Evolutionary conservation across 2,888 invertebrate species (phyloP), one percentile per base, ranked within the genome.

Genomic region (Drosophila greeni): DNA sequence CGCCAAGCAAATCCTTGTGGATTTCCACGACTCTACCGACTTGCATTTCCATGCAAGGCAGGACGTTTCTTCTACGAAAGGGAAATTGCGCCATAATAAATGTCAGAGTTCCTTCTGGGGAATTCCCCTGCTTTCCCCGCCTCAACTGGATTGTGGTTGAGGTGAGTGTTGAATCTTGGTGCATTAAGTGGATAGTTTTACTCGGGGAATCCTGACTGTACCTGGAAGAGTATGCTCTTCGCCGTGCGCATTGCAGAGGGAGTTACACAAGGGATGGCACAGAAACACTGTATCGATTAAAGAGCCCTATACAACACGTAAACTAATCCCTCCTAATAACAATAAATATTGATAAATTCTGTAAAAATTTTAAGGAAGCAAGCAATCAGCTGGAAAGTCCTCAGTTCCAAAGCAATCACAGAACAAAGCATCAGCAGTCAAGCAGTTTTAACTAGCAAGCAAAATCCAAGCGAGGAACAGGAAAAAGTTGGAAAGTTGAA

Each of bases 11-110:
- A 76, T 82, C 81, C 83, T 58, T 54, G 51, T 58, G 83, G 81
- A 82, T 83, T 77, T 80, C 53, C 24, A 64, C 58, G 66, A 58
- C 18, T 54, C 75, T 73, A 73, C 82, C 70, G 81, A 72, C 83
- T 83, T 81, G 81, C 83, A 78, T 83, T 74, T 78, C 78, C 73
- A 72, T 72, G 51, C 72, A 75, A 42, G 61, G 31, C 42, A 43
- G 31, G 16, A 49, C 61, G 43, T 47, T 47, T 58, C 61, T 55
- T 45, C 42, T 55, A 37, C 42, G 39, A 31, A 29, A 23, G 65
- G 66, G 52, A 66, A 37, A 52, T 49, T 37, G 33, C 26, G 58
- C 53, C 33, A 64, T 73, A 75, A 70, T 76, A 79, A 78, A 79
- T 74, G 69, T 62, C 61, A 42, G 45, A 14, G 56, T 36, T 51